phyloP scores from a whole-genome alignment of 2,888 invertebrate species.

The Drosophila kuntzei region DNA sequence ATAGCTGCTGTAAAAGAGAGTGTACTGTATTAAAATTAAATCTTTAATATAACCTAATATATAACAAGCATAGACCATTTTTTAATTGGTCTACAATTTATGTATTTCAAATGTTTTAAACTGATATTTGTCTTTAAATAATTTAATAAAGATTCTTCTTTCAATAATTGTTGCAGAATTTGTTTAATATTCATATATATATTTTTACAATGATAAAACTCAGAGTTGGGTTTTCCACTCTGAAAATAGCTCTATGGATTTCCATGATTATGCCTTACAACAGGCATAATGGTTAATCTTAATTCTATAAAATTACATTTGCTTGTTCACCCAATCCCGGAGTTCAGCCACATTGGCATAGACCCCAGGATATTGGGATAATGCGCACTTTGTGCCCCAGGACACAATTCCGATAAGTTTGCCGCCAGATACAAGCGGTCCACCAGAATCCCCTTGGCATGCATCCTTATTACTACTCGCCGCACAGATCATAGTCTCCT shows the following conservation, averaged over 20 bases:
- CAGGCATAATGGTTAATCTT: background rate
- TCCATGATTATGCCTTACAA: constrained; percentile 4
- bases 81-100: too few species aligned
- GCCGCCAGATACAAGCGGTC: constrained; percentile 73
- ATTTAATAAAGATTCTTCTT: too few species aligned
- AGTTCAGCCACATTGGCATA: constrained; percentile 73
- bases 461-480: constrained; percentile 66
- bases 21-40: too few species aligned
- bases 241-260: background rate
- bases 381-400: constrained; percentile 79
- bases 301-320: constrained; percentile 21
- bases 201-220: too few species aligned
- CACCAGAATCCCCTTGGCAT: constrained; percentile 83
- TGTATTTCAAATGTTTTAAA: too few species aligned
- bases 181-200: too few species aligned
- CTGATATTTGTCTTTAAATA: too few species aligned
- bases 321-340: constrained; percentile 57
- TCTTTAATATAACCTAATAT: too few species aligned
- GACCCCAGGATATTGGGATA: constrained; percentile 74
- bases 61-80: too few species aligned
- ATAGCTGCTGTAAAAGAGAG: background rate
- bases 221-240: background rate
- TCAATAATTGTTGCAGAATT: too few species aligned
- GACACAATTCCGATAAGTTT: constrained; percentile 79
- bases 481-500: constrained; percentile 76